Base-by-base conservation (phyloP, 2,113 vertebrate genomes). In the Nansenia antarctica region DNA sequence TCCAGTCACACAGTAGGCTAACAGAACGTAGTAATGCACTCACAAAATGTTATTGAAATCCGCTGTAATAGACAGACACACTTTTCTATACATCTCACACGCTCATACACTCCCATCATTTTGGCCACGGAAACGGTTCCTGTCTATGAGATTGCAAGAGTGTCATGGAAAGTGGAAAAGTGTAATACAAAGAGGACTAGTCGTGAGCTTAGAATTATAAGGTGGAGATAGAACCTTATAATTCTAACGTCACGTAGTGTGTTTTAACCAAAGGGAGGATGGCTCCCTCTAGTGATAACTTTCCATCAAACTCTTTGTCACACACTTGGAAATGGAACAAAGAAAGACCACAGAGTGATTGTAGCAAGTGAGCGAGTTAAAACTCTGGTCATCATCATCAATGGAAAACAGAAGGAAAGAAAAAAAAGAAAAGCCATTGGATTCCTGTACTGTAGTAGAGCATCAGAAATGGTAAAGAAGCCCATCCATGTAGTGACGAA, bases 371-470 rank as follows among this genome's bases (percentile, higher is more conserved):
- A 57, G 14, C 2, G n/a, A 9, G 5, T 18, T 31, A n/a, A 8
- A 34, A 27, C 12, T 35, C n/a, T 9, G 9, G n/a, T 35, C n/a
- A 60, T 14, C 1, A 55, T 12, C 22, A 27, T 26, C 49, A 5
- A n/a, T 47, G 42, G n/a, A n/a, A 47, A 47, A 47, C 42, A 18
- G 70, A 72, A 62, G 57, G 63, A 67, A 70, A 78, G 12, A 58
- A 74, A 57, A 84, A 79, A 77, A 69, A 55, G 75, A 72, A 29
- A 39, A 70, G 18, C 34, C 18, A 67, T 67, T 77, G 49, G 65
- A 74, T 66, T 78, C 52, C 64, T 72, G 59, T n/a, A n/a, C n/a
- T n/a, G n/a, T n/a, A n/a, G n/a, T 74, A 62, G 59, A 84, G 76
- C 77, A 82, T 29, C 65, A 82, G 70, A 20, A 76, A 59, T 52